Base-by-base conservation (phyloP, 2,797 vertebrate genomes). In the Melanogrammus aeglefinus region DNA sequence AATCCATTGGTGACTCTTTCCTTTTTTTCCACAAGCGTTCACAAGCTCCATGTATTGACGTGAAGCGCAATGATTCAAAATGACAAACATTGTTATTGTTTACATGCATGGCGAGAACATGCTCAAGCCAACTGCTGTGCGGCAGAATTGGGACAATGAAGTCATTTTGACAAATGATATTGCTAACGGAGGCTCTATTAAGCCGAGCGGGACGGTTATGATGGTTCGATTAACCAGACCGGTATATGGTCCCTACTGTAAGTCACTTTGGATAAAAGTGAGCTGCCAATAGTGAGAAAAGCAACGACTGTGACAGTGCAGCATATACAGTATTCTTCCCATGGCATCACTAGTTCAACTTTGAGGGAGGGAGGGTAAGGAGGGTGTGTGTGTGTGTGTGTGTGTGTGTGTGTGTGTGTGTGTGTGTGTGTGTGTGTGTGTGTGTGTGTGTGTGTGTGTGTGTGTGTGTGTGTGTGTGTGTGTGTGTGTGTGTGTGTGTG, bases 281-380 rank as follows among this genome's bases (percentile, higher is more conserved):
- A 51, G 18, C 1, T 63, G 57, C 14, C 5, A n/a, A n/a, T n/a
- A 63, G 6, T 63, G 63, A 66, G 63, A 66, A 66, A n/a, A 24
- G n/a, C 24, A n/a, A 66, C 21, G 8, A 63, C 24, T 12, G 57
- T 63, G 63, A 27, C 63, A 66, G 63, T 66, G 10, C 63, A 27
- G 63, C 63, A 27, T 24, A 27, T 66, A 66, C 63, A 66, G 63
- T 66, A 24, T 9, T 12, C 24, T n/a, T 66, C 24, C 57, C 63
- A 66, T 3, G 63, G 63, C 24, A 7, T 24, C 21, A 24, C 21
- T 63, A 63, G 57, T 66, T 66, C 63, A 66, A 66, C 24, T 66
- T 24, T 66, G 63, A 27, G 9, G 63, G 73, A 76, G 81, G 81
- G 76, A 74, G 80, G 72, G 66, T 83, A 77, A 76, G 75, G 82